Percentiles rank a stretch among this genome's conserved stretches.
These are phyloP conservation scores for Colossoma macropomum DNA, from an alignment of 2,113 vertebrate genomes.

Conservation along the genomic window DNA sequence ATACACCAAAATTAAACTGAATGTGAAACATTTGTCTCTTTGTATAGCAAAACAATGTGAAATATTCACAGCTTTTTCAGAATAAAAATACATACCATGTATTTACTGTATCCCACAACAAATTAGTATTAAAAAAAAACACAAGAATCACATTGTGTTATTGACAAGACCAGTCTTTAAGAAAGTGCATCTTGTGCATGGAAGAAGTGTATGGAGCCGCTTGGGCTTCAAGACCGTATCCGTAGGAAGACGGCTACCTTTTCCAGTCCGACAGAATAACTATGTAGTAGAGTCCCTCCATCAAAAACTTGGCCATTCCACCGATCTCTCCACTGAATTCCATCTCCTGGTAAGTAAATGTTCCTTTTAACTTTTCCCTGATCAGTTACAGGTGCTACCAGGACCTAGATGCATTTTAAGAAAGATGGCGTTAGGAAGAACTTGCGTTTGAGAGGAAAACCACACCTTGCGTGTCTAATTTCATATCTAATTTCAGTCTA, in stretches of 20 bases:
- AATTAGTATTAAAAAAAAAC: background rate
- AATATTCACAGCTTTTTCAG: background rate
- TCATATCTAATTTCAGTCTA: too few relatives aligned
- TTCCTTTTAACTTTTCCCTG: background rate
- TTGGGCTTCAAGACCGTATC: slow-evolving; percentile 26
- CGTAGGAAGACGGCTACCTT: slow-evolving; percentile 82
- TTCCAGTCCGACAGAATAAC: slow-evolving; percentile 78
- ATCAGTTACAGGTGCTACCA: background rate
- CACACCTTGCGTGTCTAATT: too few relatives aligned
- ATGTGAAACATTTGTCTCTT: background rate
- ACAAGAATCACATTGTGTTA: background rate
- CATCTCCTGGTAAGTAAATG: background rate
- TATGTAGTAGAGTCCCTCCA: slow-evolving; percentile 81
- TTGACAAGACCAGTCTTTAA: slow-evolving; percentile 10
- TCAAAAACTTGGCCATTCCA: slow-evolving; percentile 78
- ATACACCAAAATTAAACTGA: background rate
- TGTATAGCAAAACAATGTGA: background rate
- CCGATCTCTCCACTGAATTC: slow-evolving; percentile 20
- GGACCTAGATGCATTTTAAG: background rate
- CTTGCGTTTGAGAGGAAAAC: too few relatives aligned
- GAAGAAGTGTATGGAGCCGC: background rate
- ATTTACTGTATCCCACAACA: background rate
- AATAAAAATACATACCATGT: slow-evolving; percentile 1
- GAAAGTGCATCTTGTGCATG: slow-evolving; percentile 53
- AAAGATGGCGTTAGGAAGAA: background rate